Conservation (phyloP, 2,797 vertebrate genomes). For the Pseudochirops cupreus region DNA sequence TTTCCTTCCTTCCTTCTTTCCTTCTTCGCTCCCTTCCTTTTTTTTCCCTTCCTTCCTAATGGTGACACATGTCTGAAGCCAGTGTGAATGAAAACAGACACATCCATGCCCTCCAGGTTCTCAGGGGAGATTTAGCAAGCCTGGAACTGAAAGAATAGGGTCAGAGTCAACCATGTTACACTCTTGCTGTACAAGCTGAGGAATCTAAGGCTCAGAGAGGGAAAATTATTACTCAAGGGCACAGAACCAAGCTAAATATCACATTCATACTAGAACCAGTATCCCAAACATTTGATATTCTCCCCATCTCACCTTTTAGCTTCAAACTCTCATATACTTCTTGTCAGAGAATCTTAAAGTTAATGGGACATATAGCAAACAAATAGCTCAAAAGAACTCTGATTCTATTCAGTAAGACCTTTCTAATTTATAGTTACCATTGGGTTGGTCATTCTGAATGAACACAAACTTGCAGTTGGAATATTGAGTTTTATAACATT, state of each 20-base stretch:
- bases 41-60: too few relatives aligned
- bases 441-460: neutral
- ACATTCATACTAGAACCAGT: too few relatives aligned
- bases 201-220: too few relatives aligned
- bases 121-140: neutral
- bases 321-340: neutral
- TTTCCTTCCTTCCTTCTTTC: neutral
- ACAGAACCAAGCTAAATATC: too few relatives aligned
- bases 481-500: conserved; percentile 9
- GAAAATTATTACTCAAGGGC: too few relatives aligned
- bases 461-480: neutral
- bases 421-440: neutral
- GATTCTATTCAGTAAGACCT: neutral
- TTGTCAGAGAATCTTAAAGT: neutral
- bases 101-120: neutral
- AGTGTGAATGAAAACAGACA: neutral
- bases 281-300: too few relatives aligned
- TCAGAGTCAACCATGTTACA: too few relatives aligned
- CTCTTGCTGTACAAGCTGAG: too few relatives aligned
- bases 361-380: neutral
- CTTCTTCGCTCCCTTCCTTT: neutral
- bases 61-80: neutral
- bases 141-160: neutral
- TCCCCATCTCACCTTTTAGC: neutral
- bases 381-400: neutral